phyloP scores from a whole-genome alignment of 1,140 invertebrate genomes.

The Lepidotrigona ventralis region DNA sequence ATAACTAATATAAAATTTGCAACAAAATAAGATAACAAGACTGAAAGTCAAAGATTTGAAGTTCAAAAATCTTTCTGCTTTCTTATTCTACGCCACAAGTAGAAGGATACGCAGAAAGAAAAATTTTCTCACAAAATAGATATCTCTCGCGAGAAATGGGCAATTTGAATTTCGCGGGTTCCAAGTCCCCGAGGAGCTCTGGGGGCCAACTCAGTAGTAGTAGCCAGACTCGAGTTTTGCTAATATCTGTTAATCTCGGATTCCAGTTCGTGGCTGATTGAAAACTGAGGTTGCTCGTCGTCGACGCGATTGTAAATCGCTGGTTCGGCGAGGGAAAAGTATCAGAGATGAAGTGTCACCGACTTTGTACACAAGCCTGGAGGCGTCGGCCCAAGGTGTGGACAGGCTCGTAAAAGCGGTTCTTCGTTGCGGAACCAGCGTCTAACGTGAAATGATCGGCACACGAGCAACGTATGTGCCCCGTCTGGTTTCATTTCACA shows the following conservation, averaged over 20 bases:
- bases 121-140: too few species aligned
- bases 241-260: not conserved
- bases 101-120: too few species aligned
- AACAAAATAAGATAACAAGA: too few species aligned
- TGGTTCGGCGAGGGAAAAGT: not conserved
- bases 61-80: too few species aligned
- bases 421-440: conserved; percentile 34
- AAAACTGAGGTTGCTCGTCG: not conserved
- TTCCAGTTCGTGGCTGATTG: not conserved
- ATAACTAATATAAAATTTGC: too few species aligned
- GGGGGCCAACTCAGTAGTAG: too few species aligned
- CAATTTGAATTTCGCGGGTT: not conserved
- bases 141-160: too few species aligned
- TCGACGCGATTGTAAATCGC: not conserved
- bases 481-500: conserved; percentile 65
- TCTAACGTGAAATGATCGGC: conserved; percentile 57
- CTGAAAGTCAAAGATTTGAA: too few species aligned
- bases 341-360: not conserved
- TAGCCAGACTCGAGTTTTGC: not conserved
- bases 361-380: not conserved
- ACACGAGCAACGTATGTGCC: conserved; percentile 50
- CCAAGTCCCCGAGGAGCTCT: not conserved
- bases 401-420: conserved; percentile 10
- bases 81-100: too few species aligned
- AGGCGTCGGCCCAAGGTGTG: conserved; percentile 27